Evolutionary conservation across 2,113 vertebrate genomes (phyloP).

Genomic region (Spea bombifrons): DNA sequence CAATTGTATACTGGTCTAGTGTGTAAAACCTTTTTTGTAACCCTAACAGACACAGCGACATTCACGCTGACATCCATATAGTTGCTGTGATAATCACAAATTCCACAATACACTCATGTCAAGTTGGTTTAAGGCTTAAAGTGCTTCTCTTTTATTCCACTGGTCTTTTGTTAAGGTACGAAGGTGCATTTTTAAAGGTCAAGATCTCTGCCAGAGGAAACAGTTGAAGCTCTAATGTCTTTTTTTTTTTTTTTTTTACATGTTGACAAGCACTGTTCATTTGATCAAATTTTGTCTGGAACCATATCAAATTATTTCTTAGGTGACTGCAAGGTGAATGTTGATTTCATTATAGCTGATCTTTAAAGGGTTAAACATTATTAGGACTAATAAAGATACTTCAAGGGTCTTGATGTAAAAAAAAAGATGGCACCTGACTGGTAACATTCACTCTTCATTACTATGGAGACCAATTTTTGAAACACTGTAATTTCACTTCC

Average conservation of each 20-base stretch:
- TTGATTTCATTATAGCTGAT: no score
- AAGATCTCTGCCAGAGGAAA: slow-evolving; percentile 16
- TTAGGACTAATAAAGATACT: no score
- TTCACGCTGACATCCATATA: slow-evolving; percentile 31
- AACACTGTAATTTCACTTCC: no score
- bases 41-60: slow-evolving; percentile 29
- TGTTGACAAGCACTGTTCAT: not conserved
- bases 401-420: no score
- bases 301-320: not conserved
- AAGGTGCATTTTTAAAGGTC: slow-evolving; percentile 40
- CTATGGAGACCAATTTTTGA: no score
- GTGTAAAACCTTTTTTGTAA: not conserved
- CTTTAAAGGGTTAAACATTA: no score
- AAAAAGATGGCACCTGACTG: no score
- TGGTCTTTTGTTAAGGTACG: slow-evolving; percentile 30
- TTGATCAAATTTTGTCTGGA: not conserved
- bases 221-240: slow-evolving; percentile 27
- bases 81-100: slow-evolving; percentile 22
- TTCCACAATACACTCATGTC: slow-evolving; percentile 19
- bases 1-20: slow-evolving; percentile 2
- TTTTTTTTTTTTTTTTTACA: slow-evolving; percentile 1
- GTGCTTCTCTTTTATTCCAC: not conserved
- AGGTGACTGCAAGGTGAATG: no score
- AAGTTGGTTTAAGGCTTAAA: slow-evolving; percentile 12
- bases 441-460: no score